These are phyloP conservation scores for Pipistrellus pygmaeus DNA, from an alignment of 2,797 vertebrate species.

Conservation along the genomic window DNA sequence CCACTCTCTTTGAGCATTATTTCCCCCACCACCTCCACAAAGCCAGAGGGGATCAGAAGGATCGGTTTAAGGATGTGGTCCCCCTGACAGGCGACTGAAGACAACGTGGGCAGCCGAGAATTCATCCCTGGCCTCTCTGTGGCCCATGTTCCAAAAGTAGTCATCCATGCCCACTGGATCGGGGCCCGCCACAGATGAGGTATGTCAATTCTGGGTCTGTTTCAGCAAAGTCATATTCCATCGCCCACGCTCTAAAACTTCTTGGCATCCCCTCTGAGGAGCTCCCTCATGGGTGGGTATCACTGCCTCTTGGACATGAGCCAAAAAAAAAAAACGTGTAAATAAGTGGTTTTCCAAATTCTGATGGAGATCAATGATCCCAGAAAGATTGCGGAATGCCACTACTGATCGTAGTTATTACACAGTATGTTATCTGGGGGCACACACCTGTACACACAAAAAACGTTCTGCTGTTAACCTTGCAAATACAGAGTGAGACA, in stretches of 20 bases:
- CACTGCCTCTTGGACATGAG: background rate
- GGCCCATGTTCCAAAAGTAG: background rate
- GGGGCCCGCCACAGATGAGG: background rate
- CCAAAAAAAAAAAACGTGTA: slow-evolving; percentile 7
- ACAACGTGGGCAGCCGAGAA: background rate
- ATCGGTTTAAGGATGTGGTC: background rate
- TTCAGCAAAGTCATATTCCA: background rate
- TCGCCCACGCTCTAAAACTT: background rate
- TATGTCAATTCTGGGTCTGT: background rate
- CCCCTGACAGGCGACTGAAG: background rate
- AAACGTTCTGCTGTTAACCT: background rate
- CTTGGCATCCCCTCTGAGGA: background rate
- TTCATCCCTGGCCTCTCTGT: background rate
- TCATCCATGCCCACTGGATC: background rate
- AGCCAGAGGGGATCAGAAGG: background rate
- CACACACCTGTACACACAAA: background rate
- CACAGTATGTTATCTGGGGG: background rate
- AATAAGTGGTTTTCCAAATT: slow-evolving; percentile 16
- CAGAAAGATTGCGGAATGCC: background rate
- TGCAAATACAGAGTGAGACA: background rate
- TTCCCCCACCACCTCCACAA: background rate
- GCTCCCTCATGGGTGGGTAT: background rate
- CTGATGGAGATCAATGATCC: background rate
- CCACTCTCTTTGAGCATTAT: background rate
- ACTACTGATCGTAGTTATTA: background rate